A percentile compares a stretch with the other conserved stretches of the same genome.
Conservation (phyloP, 2,888 invertebrate genomes). For the Dendrolimus houi region DNA sequence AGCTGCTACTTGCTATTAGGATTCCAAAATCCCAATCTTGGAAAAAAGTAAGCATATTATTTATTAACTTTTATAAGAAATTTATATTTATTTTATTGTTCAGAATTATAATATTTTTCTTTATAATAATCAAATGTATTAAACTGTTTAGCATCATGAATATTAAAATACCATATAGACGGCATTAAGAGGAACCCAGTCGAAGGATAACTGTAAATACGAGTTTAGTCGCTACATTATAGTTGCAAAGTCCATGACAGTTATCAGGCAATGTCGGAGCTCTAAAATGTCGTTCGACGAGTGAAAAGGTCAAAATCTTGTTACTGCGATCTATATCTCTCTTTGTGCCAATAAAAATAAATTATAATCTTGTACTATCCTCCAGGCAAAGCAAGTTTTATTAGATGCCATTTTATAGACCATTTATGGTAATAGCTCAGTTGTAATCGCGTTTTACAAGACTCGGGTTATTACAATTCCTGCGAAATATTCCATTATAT, state of each 20-base stretch:
- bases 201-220: constrained; percentile 54
- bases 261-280: constrained; percentile 22
- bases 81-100: neutral
- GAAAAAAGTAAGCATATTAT: no score
- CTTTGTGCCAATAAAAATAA: neutral
- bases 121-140: neutral
- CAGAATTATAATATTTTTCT: neutral
- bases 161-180: constrained; percentile 38
- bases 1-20: no score
- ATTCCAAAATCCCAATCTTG: no score
- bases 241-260: constrained; percentile 28
- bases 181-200: constrained; percentile 39
- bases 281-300: constrained; percentile 18
- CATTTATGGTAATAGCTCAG: neutral
- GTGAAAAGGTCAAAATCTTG: constrained; percentile 6
- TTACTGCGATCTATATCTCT: neutral
- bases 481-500: no score
- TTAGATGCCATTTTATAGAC: neutral
- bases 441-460: neutral
- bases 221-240: constrained; percentile 42
- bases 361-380: neutral
- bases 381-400: neutral
- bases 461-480: no score
- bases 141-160: constrained; percentile 27
- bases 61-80: neutral